Evolutionary conservation across 1,140 invertebrate genomes (phyloP), one percentile per base, ranked within the genome.

Genomic region (Drosophila virilis): DNA sequence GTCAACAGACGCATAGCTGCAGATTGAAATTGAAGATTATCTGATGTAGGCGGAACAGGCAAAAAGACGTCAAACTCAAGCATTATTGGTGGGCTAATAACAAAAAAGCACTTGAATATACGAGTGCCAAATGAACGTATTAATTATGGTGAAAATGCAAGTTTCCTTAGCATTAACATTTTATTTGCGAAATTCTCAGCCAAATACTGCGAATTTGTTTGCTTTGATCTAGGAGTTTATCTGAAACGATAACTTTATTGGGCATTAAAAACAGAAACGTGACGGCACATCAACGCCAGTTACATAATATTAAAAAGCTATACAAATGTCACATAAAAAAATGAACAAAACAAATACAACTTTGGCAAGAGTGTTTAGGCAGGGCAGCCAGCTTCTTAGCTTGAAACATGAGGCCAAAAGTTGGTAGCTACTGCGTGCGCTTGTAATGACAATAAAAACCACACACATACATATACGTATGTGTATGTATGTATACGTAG

Each of bases 251-350:
- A 71, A 88, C 83, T 86, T 86, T 77, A 86, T 88, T 83, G 68
- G 83, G 79, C 83, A 79, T 86, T 88, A 86, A 86, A 85, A 83
- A 88, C 72, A 83, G 76, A 70, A 88, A 86, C 82, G 82, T 86
- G 82, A 75, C 79, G 73, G 58, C 40, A 79, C 72, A 80, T 71
- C 80, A 79, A 68, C 72, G 59, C 51, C 80, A 76, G 75, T 78
- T 66, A 73, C 64, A 70, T 69, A 73, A 86, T 82, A 86, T 86
- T 86, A 88, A 86, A 86, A 86, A 83, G 79, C 68, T 80, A 88
- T 86, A 9, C 65, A 59, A 86, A 83, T 79, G 78, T 70, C 65
- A 60, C 72, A 88, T 68, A 83, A 88, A 68, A 73, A 82, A 77
- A 58, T 28, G 46, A 48, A 48, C 17, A 62, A 40, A 61, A 77